Evolutionary conservation across 1,140 invertebrate genomes (phyloP).

Genomic region (Drosophila kohkoa): DNA sequence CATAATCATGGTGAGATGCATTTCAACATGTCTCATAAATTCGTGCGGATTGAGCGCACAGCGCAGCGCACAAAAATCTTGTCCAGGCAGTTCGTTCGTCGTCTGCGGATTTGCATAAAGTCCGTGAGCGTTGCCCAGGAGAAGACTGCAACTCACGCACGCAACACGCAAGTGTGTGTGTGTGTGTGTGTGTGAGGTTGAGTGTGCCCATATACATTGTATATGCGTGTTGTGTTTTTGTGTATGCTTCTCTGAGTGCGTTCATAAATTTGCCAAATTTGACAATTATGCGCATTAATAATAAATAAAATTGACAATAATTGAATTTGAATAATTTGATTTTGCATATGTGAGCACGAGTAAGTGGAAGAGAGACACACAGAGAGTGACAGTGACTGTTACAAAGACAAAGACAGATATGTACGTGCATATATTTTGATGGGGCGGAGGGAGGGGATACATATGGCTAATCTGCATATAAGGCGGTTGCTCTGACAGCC

Average conservation of each 20-base stretch:
- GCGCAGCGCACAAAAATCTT: slow-evolving; percentile 51
- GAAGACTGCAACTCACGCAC: slow-evolving; percentile 24
- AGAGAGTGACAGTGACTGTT: neutral
- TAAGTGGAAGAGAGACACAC: neutral
- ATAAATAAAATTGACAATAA: slow-evolving; percentile 85
- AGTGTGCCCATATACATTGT: neutral
- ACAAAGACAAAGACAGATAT: slow-evolving; percentile 5
- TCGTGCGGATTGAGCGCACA: slow-evolving; percentile 74
- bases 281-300: slow-evolving; percentile 84
- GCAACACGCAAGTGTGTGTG: neutral
- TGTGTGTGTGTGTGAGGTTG: slow-evolving; percentile 4
- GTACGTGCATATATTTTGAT: neutral
- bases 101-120: slow-evolving; percentile 68
- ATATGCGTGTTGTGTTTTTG: neutral
- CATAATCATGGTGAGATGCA: slow-evolving; percentile 83
- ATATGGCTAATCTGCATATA: slow-evolving; percentile 81
- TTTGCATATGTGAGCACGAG: slow-evolving; percentile 54
- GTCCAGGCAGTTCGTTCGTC: slow-evolving; percentile 43
- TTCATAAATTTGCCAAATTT: slow-evolving; percentile 84
- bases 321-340: slow-evolving; percentile 82
- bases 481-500: slow-evolving; percentile 69
- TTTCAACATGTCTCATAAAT: slow-evolving; percentile 84
- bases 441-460: slow-evolving; percentile 8
- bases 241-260: slow-evolving; percentile 43
- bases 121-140: slow-evolving; percentile 24